Base-by-base conservation (phyloP, 1,140 invertebrate species). In the Dicyema japonicum region DNA sequence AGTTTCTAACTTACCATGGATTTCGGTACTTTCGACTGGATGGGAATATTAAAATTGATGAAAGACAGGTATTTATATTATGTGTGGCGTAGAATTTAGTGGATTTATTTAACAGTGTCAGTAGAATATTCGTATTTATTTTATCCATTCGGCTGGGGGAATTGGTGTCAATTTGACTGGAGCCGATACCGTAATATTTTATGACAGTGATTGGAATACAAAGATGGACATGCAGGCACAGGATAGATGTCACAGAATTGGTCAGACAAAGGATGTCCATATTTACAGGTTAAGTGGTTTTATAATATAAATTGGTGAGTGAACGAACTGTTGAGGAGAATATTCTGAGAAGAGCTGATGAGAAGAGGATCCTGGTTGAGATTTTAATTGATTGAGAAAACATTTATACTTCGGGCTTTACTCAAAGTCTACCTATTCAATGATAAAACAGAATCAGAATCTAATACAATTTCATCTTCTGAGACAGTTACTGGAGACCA, bases 201-300 rank as follows among this genome's bases (percentile, higher is more conserved):
- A 97, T 52, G 88, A 97, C 55, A 85, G 75, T 34, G 88, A 94
- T 56, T 97, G 85, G 88, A 94, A 94, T 63, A 82, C 85, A 22
- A 94, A 82, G 0, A 94, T 94, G 82, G 82, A 94, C 61, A 80
- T 80, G 23, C 85, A 61, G 37, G 82, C 85, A 29, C 82, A 94
- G 54, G 88, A 92, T 55, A 60, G 82, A 36, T 90, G 80, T 54
- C 82, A 92, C 56, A 63, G 88, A 37, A 97, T 97, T 42, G 88
- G 88, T 2, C 88, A 97, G 57, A 97, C 88, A 0, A 60, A 82
- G 38, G 85, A 94, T 62, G 88, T 97, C 26, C 78, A 92, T 56
- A 94, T 97, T 43, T 97, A 88, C 54, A 61, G 67, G 63, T 66
- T 41, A 29, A 33, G 15, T 19, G 11, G 7, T 9, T 13, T 22